Evolutionary conservation across 92 coral and sea anemone genomes (phyloP).

Genomic region (Porites lobata): DNA sequence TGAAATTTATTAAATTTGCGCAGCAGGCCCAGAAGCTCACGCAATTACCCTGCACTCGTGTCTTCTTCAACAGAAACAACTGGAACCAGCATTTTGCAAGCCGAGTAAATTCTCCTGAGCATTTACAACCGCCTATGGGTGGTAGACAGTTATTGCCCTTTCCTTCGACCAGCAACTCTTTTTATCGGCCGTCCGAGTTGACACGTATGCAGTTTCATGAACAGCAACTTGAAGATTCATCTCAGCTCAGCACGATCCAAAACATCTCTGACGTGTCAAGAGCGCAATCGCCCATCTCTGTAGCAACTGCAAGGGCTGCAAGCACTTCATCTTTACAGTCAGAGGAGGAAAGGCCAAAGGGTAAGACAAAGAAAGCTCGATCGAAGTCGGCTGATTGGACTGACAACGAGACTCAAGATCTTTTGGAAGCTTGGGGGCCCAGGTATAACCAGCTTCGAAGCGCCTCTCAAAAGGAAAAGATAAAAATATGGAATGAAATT

Average conservation of each 20-base stretch:
- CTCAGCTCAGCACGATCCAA: background rate
- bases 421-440: slow-evolving; percentile 58
- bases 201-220: background rate
- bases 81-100: background rate
- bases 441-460: slow-evolving; percentile 28
- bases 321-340: background rate
- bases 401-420: slow-evolving; percentile 34
- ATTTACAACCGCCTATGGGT: background rate
- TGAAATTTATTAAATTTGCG: background rate
- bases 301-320: background rate
- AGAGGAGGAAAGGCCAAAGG: slow-evolving; percentile 1
- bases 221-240: slow-evolving; percentile 11
- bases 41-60: background rate
- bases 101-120: slow-evolving; percentile 3
- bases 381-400: slow-evolving; percentile 31
- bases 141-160: slow-evolving; percentile 6
- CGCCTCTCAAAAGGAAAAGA: slow-evolving; percentile 55
- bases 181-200: slow-evolving; percentile 4
- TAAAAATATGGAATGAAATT: slow-evolving; percentile 55
- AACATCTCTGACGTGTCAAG: background rate
- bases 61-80: background rate
- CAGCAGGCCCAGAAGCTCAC: background rate
- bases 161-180: slow-evolving; percentile 11
- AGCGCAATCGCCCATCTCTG: slow-evolving; percentile 10
- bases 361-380: slow-evolving; percentile 16